Evolutionary conservation across 1,140 invertebrate species (phyloP).

Genomic region (Penaeus vannamei): DNA sequence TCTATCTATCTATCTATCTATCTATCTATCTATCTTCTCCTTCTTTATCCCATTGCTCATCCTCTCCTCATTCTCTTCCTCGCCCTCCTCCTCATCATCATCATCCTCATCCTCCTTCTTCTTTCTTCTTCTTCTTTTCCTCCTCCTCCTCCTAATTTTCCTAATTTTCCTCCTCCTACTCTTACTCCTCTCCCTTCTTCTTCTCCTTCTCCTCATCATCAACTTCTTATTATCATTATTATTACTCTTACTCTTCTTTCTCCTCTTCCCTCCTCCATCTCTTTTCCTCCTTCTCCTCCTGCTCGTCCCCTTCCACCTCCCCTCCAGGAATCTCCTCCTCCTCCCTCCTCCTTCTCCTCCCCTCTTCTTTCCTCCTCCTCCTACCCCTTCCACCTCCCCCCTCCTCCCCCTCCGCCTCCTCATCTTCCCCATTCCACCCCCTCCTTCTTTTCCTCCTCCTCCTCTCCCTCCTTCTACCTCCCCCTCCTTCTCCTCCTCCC

Average conservation of each 20-base stretch:
- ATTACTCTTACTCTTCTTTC: background rate
- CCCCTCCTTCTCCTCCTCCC: background rate
- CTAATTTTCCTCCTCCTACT: background rate
- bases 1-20: background rate
- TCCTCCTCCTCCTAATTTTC: background rate
- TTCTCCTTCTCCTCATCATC: background rate
- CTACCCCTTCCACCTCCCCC: background rate
- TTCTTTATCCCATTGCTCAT: background rate
- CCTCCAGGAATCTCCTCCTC: background rate
- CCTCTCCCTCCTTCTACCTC: too few species aligned
- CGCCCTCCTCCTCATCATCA: too few species aligned
- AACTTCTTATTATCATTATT: background rate
- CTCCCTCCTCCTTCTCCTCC: background rate
- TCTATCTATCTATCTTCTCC: background rate
- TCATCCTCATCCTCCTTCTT: background rate
- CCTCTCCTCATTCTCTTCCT: too few species aligned
- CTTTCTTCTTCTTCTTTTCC: background rate
- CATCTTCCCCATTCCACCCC: background rate
- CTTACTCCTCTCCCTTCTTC: background rate
- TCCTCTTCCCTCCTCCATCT: constrained; percentile 10
- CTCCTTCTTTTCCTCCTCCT: background rate
- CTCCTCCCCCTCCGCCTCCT: background rate
- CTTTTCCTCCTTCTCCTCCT: background rate
- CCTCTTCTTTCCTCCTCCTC: background rate
- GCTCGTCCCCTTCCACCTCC: background rate